Evolutionary conservation across 2,113 vertebrate species (phyloP).

Genomic region (Oreochromis spilurus): DNA sequence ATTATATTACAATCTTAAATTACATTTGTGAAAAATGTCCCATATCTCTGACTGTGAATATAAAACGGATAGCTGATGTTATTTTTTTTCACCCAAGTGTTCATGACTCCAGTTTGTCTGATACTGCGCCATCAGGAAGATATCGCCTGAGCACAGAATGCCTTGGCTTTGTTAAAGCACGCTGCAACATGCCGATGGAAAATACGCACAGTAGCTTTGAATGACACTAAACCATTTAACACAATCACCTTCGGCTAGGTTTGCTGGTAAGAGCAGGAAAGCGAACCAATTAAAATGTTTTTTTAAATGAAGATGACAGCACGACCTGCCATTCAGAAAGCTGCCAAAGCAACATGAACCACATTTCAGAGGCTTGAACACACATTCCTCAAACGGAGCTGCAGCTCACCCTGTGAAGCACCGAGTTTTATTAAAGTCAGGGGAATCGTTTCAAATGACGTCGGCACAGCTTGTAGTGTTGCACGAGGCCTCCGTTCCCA

Average conservation of each 20-base stretch:
- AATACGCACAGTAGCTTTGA: neutral
- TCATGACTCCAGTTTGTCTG: neutral
- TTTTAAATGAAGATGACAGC: neutral
- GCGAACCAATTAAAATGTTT: neutral
- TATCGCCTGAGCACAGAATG: neutral
- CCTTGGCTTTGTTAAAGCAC: neutral
- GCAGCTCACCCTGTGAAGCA: neutral
- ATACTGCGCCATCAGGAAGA: neutral
- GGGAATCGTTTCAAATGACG: neutral
- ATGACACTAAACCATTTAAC: neutral
- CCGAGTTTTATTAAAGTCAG: neutral
- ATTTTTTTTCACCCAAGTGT: neutral
- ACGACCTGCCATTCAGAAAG: neutral
- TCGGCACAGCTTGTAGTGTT: neutral
- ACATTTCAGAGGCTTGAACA: neutral
- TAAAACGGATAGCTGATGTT: neutral
- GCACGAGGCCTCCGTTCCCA: slow-evolving; percentile 2
- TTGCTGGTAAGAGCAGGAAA: neutral
- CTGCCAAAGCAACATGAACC: neutral
- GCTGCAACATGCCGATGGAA: neutral
- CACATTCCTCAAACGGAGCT: neutral
- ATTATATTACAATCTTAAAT: neutral
- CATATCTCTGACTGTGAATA: neutral
- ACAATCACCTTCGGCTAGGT: neutral
- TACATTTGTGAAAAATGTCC: neutral